Evolutionary conservation across 2,113 vertebrate genomes (phyloP).

Genomic region (Aegotheles bennettii): DNA sequence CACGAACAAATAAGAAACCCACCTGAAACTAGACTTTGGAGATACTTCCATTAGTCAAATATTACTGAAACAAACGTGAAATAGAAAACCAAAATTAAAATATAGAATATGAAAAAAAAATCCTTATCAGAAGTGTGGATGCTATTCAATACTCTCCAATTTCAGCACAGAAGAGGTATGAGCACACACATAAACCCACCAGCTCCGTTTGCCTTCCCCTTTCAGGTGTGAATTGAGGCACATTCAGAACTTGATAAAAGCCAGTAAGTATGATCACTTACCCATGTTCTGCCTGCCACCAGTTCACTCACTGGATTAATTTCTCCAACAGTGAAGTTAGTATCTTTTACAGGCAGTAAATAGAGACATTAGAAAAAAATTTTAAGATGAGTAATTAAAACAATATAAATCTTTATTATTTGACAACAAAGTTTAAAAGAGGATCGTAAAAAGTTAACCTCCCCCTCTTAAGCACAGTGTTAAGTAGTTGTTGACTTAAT

Average conservation of each 20-base stretch:
- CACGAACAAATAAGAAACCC: neutral
- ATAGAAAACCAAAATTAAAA: neutral
- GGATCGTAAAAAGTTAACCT: neutral
- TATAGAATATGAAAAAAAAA: neutral
- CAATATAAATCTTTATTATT: neutral
- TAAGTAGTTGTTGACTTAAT: neutral
- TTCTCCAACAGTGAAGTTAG: neutral
- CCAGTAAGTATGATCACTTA: fast-evolving
- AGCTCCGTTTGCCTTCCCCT: neutral
- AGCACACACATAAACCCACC: neutral
- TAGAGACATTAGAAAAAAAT: neutral
- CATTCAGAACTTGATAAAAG: neutral
- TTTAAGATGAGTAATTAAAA: neutral
- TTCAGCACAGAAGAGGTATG: neutral
- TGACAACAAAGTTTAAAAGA: neutral
- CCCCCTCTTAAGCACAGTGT: neutral
- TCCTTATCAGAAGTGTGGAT: neutral
- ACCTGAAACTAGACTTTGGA: neutral
- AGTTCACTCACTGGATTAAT: neutral
- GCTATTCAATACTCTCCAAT: neutral
- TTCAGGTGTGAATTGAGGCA: neutral
- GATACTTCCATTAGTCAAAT: neutral
- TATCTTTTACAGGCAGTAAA: neutral
- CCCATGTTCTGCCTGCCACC: neutral
- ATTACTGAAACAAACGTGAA: neutral